A percentile compares a stretch with the other conserved stretches of the same genome.
Conservation (phyloP, 37 sponge, comb jelly and placozoan species). For the Axinella damicornis region DNA sequence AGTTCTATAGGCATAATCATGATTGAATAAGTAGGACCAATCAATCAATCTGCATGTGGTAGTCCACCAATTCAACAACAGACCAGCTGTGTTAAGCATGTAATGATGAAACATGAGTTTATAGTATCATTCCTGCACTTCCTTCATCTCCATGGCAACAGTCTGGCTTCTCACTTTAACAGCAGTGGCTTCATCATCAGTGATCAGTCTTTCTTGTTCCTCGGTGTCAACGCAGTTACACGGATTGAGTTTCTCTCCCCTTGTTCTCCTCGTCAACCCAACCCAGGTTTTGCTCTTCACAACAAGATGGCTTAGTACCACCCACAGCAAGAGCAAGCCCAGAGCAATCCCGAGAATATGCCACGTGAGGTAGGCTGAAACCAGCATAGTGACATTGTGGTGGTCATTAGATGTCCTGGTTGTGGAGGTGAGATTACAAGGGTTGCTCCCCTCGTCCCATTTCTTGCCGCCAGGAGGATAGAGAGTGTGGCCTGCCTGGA, state of each 20-base stretch:
- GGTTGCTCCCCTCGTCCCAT: slow-evolving; percentile 7
- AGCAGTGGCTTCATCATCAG: slow-evolving; percentile 9
- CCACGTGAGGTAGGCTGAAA: slow-evolving; percentile 46
- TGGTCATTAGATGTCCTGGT: background rate
- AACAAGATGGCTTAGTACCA: background rate
- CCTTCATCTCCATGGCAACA: slow-evolving; percentile 26
- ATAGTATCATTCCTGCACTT: slow-evolving; percentile 16
- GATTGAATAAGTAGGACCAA: no score
- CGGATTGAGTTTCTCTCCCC: background rate
- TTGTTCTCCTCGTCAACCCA: background rate
- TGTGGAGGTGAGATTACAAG: no score
- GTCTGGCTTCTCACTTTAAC: background rate
- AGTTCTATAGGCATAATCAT: no score
- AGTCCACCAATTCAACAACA: no score
- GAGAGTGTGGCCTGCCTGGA: slow-evolving; percentile 48
- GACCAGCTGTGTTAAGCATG: no score
- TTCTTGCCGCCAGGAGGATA: slow-evolving; percentile 6
- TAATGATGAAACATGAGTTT: no score
- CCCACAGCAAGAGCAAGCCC: slow-evolving; percentile 36
- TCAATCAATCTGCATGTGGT: no score
- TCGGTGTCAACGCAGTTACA: background rate
- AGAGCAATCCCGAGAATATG: slow-evolving; percentile 41
- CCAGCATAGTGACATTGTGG: slow-evolving; percentile 36
- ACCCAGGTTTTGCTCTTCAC: background rate
- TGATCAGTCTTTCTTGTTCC: slow-evolving; percentile 11